Conservation (phyloP, 1,140 invertebrate species). For the Tetramorium alpestre region DNA sequence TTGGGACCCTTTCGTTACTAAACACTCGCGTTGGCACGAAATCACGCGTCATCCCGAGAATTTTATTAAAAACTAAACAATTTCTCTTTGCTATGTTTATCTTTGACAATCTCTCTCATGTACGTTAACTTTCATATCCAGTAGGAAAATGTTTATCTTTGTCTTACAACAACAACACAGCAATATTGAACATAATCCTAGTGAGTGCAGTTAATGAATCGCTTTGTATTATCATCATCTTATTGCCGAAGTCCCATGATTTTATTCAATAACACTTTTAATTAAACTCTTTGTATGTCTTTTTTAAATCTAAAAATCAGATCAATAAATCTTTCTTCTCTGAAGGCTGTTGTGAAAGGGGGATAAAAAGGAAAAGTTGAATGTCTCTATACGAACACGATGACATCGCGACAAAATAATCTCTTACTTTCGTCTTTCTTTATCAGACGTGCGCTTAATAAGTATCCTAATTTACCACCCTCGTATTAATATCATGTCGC, state of each 20-base stretch:
- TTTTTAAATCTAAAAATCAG: neutral
- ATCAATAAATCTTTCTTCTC: neutral
- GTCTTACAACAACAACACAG: conserved; percentile 81
- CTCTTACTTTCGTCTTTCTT: neutral
- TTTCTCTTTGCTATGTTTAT: conserved; percentile 3
- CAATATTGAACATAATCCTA: conserved; percentile 80
- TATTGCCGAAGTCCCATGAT: neutral
- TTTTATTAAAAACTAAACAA: neutral
- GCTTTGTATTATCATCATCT: neutral
- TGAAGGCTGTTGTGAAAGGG: neutral
- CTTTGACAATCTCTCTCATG: neutral
- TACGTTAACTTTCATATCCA: conserved; percentile 4
- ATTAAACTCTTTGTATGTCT: neutral
- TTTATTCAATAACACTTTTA: conserved; percentile 2
- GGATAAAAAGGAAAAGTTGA: neutral
- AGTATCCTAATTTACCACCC: conserved; percentile 5
- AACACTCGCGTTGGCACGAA: no score
- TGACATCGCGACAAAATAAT: neutral
- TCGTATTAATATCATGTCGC: neutral
- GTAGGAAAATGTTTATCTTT: conserved; percentile 51
- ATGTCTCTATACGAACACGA: neutral
- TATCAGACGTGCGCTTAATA: neutral
- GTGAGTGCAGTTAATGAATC: conserved; percentile 46
- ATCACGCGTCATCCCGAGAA: no score
- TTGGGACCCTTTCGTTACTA: no score